Evolutionary conservation across 2,797 vertebrate species (phyloP), one percentile per base, ranked within the genome.

Genomic region (Melanotaenia trifasciata): DNA sequence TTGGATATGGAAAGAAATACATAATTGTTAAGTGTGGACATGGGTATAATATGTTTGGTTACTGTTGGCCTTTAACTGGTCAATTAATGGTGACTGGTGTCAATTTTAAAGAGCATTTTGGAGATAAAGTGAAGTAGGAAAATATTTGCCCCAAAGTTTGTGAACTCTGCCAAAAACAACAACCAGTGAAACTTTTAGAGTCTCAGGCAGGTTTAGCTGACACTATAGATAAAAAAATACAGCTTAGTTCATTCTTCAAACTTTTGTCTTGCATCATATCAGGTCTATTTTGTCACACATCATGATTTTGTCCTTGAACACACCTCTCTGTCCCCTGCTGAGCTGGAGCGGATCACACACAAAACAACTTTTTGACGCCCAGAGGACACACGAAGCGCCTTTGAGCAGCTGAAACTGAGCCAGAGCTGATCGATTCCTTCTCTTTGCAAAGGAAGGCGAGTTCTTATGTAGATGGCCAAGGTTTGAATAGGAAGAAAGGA

Each of bases 401-500:
- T 68, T 45, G 67, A 90, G 83, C 87, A 83, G 87, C 85, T 85
- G 87, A 93, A 89, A 90, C 85, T 67, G 69, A 90, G 83, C 87
- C 87, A 45, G 79, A 77, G 82, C 87, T 36, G 88, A 93, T 93
- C 89, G 87, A 92, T 92, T 83, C 78, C 86, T 45, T 51, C 88
- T 89, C 83, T 88, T 74, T 38, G 80, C 75, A 1, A 74, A 74
- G 80, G 84, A 84, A 84, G 85, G 85, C 67, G 2, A 33, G 82
- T 78, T 83, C 86, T 89, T 83, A 90, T 91, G 89, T 89, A 91
- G 90, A 93, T 89, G 87, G 80, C 79, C 62, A 36, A 50, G 76
- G 79, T 87, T 73, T 84, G 86, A 93, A 92, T 89, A 80, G 85
- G 79, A 89, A 89, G 86, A 92, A 90, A 89, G 84, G 89, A 93